Percentiles rank a stretch among this genome's conserved stretches.
Conservation (phyloP, 2,888 invertebrate species). For the Antitype chi region DNA sequence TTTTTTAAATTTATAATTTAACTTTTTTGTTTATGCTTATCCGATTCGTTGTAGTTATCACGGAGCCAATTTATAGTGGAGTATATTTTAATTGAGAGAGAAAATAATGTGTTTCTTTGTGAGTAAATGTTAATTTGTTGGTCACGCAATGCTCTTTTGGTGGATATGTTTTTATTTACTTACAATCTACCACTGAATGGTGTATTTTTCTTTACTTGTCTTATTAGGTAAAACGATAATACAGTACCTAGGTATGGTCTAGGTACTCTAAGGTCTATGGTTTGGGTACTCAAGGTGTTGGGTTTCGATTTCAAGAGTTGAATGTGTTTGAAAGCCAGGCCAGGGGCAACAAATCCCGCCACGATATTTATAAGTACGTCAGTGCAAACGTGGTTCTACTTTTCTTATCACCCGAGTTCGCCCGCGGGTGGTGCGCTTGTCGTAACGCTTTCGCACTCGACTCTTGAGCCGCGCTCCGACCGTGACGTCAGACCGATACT, state of each 20-base stretch:
- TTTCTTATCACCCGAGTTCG: not conserved
- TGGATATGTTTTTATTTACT: not conserved
- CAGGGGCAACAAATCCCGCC: no score
- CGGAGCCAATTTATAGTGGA: slow-evolving; percentile 23
- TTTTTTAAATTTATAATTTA: no score
- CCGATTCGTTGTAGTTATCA: slow-evolving; percentile 49
- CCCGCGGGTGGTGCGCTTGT: not conserved
- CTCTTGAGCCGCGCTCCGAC: not conserved
- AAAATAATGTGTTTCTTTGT: slow-evolving; percentile 2
- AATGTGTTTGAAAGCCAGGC: no score
- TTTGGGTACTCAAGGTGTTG: no score
- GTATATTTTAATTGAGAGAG: slow-evolving; percentile 1
- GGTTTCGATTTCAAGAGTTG: no score
- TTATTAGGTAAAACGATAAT: no score
- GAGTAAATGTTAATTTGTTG: not conserved
- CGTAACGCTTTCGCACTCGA: not conserved
- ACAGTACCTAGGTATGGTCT: no score
- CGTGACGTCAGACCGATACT: slow-evolving; percentile 29
- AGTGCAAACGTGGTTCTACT: not conserved
- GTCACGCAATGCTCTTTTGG: not conserved
- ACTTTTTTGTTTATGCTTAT: slow-evolving; percentile 37
- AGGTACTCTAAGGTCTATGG: no score
- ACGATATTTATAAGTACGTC: no score
- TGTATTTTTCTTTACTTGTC: not conserved
- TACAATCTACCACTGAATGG: not conserved